Conservation (phyloP, 2,113 vertebrate species). For the Elachura formosa region DNA sequence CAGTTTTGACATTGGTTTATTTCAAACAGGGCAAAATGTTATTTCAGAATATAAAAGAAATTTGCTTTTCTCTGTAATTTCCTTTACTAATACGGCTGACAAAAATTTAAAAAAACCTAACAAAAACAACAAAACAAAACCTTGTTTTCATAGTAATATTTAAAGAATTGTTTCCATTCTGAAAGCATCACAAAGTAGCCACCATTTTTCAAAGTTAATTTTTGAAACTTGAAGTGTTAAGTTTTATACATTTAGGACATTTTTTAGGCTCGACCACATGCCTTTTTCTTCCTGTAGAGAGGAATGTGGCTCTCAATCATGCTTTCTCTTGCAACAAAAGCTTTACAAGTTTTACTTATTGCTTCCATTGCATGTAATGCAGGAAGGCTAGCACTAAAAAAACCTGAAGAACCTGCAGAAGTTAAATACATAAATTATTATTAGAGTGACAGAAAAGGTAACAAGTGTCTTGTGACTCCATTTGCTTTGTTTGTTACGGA, state of each 20-base stretch:
- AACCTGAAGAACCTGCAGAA: slow-evolving; percentile 54
- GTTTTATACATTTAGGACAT: slow-evolving; percentile 3
- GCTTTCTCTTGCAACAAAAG: slow-evolving; percentile 18
- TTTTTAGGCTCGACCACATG: background rate
- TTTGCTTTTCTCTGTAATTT: background rate
- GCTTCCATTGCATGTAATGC: slow-evolving; percentile 10
- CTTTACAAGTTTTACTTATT: slow-evolving; percentile 39
- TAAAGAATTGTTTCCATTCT: background rate
- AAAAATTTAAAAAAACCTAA: background rate
- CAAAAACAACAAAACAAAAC: background rate
- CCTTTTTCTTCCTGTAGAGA: background rate
- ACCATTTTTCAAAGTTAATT: slow-evolving; percentile 6
- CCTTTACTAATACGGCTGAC: background rate
- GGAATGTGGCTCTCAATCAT: slow-evolving; percentile 43
- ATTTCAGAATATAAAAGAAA: background rate
- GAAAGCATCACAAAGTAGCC: background rate
- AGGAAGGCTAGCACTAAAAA: slow-evolving; percentile 58
- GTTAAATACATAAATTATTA: slow-evolving; percentile 67
- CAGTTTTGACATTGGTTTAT: background rate
- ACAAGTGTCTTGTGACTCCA: slow-evolving; percentile 34
- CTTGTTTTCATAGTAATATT: background rate
- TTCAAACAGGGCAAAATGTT: background rate
- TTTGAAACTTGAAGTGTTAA: background rate
- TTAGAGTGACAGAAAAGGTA: slow-evolving; percentile 53
- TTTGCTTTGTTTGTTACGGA: slow-evolving; percentile 65